Evolutionary conservation across 2,888 invertebrate genomes (phyloP).

Genomic region (Tanytarsus gracilentus): DNA sequence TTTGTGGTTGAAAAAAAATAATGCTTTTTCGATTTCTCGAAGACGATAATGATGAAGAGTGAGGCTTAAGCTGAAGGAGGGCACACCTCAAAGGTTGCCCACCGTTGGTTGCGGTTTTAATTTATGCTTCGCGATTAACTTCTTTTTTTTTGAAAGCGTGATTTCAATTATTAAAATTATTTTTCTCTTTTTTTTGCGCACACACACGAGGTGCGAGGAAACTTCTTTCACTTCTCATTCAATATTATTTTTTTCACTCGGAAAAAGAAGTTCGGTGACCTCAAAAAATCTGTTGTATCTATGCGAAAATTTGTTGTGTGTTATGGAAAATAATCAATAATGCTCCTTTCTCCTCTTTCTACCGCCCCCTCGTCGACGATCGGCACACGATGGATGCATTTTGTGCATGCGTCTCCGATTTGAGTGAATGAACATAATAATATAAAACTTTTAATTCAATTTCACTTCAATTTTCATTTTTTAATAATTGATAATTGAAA

Average conservation of each 20-base stretch:
- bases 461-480: too few relatives aligned
- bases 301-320: too few relatives aligned
- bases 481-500: too few relatives aligned
- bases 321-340: too few relatives aligned
- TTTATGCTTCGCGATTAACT: background rate
- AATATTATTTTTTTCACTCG: background rate
- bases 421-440: background rate
- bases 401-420: constrained; percentile 25
- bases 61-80: background rate
- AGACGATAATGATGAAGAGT: too few relatives aligned
- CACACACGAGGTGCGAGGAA: background rate
- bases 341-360: constrained; percentile 12
- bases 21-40: background rate
- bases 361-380: constrained; percentile 1
- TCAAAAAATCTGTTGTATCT: constrained; percentile 1
- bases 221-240: background rate
- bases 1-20: background rate
- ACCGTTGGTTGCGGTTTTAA: background rate
- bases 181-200: background rate
- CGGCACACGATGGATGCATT: background rate
- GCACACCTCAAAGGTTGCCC: background rate
- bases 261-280: constrained; percentile 18
- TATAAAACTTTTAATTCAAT: background rate
- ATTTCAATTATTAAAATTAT: constrained; percentile 12
- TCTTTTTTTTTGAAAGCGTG: too few relatives aligned